Evolutionary conservation across 2,113 vertebrate genomes (phyloP).

Genomic region (Erythrocercus mccallii): DNA sequence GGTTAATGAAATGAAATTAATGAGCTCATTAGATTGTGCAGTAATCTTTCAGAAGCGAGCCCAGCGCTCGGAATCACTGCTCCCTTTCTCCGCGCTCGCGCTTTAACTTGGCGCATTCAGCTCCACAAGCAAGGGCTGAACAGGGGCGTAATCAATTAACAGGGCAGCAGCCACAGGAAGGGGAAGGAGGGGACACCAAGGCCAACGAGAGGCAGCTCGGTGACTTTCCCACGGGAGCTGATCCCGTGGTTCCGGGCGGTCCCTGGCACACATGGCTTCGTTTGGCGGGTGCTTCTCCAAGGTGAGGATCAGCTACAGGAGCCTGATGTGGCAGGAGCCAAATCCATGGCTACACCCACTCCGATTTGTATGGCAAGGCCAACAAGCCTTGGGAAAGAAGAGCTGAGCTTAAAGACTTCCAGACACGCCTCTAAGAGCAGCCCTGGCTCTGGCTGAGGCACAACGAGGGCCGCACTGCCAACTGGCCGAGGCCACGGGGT

Average conservation of each 20-base stretch:
- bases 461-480: not conserved
- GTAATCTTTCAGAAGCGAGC: slow-evolving; percentile 63
- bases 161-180: not conserved
- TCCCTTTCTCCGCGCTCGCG: not conserved
- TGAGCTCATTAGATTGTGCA: slow-evolving; percentile 67
- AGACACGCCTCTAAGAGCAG: not conserved
- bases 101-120: not conserved
- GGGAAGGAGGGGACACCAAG: not conserved
- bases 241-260: not conserved
- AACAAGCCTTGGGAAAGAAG: not conserved
- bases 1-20: slow-evolving; percentile 75
- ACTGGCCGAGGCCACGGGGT: fast-evolving
- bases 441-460: not conserved
- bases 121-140: not conserved
- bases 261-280: not conserved
- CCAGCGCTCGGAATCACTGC: not conserved
- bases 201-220: not conserved
- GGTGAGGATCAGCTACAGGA: not conserved
- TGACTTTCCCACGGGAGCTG: slow-evolving; percentile 37
- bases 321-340: fast-evolving
- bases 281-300: not conserved
- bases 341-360: not conserved
- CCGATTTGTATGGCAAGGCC: not conserved
- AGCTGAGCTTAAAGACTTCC: not conserved
- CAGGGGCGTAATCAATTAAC: slow-evolving; percentile 22